A percentile compares a stretch with the other conserved stretches of the same genome.
Evolutionary conservation across 1,140 invertebrate genomes (phyloP).

Genomic region (Procambarus clarkii): DNA sequence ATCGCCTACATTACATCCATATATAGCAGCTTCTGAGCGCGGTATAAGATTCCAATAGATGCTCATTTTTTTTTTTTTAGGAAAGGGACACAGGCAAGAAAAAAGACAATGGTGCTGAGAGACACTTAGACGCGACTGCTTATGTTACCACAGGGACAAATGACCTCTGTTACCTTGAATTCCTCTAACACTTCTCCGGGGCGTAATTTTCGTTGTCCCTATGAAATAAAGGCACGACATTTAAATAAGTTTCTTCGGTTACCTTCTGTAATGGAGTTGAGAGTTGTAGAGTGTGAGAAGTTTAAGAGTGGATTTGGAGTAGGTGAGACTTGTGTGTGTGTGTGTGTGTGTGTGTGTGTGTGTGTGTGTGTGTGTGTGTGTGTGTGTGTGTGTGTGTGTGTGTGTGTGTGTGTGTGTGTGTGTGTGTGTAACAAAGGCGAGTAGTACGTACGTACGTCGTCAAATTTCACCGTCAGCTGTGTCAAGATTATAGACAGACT

Average conservation of each 20-base stretch:
- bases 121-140: constrained; percentile 9
- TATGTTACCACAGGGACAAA: constrained; percentile 48
- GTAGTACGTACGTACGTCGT: no score
- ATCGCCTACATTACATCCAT: constrained; percentile 19
- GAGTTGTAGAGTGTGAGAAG: neutral
- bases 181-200: constrained; percentile 94
- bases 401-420: neutral
- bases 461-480: no score
- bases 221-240: constrained; percentile 75
- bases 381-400: neutral
- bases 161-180: constrained; percentile 83
- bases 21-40: constrained; percentile 29
- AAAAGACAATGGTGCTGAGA: constrained; percentile 34
- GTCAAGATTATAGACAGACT: no score
- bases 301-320: neutral
- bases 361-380: neutral
- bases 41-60: neutral
- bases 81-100: constrained; percentile 7
- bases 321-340: neutral
- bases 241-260: constrained; percentile 6
- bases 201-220: constrained; percentile 90
- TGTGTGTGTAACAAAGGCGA: no score
- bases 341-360: neutral
- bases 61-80: neutral
- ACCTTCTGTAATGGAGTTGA: neutral